Evolutionary conservation across 1,140 invertebrate genomes (phyloP).

Genomic region (Bombus picipes): DNA sequence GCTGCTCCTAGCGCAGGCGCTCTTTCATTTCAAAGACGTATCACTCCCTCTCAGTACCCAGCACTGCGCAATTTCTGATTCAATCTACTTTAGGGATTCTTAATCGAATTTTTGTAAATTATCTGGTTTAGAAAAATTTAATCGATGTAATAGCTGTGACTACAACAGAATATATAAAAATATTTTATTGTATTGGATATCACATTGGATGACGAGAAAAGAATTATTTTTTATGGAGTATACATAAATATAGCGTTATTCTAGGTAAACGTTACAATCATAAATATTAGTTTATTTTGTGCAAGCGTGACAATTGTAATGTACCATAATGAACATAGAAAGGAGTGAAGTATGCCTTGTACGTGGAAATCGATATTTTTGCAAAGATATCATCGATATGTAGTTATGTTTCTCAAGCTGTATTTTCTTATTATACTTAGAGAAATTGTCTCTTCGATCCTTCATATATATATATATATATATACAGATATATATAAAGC

Average conservation of each 20-base stretch:
- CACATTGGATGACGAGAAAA: background rate
- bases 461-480: background rate
- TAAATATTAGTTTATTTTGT: background rate
- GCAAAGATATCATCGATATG: slow-evolving; percentile 7
- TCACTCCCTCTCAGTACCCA: background rate
- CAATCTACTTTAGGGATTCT: background rate
- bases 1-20: slow-evolving; percentile 63
- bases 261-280: background rate
- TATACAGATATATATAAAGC: background rate
- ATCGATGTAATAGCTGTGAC: background rate
- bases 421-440: background rate
- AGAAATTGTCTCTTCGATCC: background rate
- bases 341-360: too few relatives aligned
- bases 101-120: background rate
- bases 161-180: background rate
- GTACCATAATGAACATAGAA: too few relatives aligned
- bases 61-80: background rate
- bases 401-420: slow-evolving; percentile 10
- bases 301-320: too few relatives aligned
- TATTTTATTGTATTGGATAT: background rate
- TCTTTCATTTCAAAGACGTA: slow-evolving; percentile 44
- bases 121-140: too few relatives aligned
- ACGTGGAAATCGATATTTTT: slow-evolving; percentile 30
- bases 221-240: background rate
- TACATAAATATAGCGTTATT: background rate